phyloP scores from a whole-genome alignment of 1,140 invertebrate species.

The Himalopsyche phryganea region DNA sequence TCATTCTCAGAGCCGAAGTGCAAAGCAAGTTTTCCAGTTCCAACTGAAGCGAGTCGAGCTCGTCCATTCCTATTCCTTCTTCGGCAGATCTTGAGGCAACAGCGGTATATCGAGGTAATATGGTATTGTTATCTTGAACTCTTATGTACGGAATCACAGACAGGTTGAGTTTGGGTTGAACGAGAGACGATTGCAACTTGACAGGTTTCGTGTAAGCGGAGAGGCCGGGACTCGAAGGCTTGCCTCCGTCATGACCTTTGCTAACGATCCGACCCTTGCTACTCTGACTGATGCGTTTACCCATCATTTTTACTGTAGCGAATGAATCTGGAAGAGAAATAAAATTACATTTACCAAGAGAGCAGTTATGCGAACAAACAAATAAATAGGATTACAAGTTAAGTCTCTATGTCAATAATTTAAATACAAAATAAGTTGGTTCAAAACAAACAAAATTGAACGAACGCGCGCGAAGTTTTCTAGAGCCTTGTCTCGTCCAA shows the following conservation, averaged over 20 bases:
- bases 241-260: conserved; percentile 49
- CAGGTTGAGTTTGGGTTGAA: conserved; percentile 15
- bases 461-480: conserved; percentile 5
- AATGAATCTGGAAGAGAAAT: conserved; percentile 8
- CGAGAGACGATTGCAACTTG: conserved; percentile 43
- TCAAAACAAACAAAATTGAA: conserved; percentile 3
- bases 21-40: conserved; percentile 86
- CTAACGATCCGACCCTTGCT: conserved; percentile 47
- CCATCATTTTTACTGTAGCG: conserved; percentile 40
- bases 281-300: conserved; percentile 52
- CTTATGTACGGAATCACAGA: conserved; percentile 36
- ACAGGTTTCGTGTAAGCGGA: conserved; percentile 49
- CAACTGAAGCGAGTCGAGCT: conserved; percentile 79
- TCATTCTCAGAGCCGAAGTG: conserved; percentile 71
- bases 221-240: conserved; percentile 49
- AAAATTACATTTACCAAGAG: conserved; percentile 6
- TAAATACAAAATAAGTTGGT: no score
- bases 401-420: no score
- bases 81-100: conserved; percentile 47
- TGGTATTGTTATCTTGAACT: conserved; percentile 39
- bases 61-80: conserved; percentile 61
- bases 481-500: background rate
- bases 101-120: conserved; percentile 44
- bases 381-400: no score
- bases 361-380: no score